Evolutionary conservation across 2,797 vertebrate species (phyloP).

Genomic region (Hydrophis major): DNA sequence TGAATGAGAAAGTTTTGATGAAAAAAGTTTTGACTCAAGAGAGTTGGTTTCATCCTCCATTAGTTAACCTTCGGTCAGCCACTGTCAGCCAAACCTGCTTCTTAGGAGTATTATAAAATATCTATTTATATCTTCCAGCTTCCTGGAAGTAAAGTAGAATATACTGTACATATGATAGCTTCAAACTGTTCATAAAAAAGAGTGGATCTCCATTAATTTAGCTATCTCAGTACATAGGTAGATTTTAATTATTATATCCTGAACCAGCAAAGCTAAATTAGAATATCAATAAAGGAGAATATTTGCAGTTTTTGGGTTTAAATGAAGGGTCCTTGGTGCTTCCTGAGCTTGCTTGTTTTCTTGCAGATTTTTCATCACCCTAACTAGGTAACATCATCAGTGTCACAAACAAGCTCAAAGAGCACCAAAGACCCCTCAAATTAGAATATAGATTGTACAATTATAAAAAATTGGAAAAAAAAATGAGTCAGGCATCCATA

Average conservation of each 20-base stretch:
- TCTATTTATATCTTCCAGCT: not conserved
- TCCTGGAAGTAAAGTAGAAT: not conserved
- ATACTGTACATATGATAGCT: not conserved
- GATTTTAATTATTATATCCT: not conserved
- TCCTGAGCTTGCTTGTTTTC: not conserved
- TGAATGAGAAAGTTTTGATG: not conserved
- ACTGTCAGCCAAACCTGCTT: not conserved
- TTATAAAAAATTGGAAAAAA: not conserved
- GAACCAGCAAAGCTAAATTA: not conserved
- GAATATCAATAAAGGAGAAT: not conserved
- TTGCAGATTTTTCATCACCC: not conserved
- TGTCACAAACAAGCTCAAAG: not conserved
- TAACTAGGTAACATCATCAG: not conserved
- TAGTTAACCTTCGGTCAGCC: not conserved
- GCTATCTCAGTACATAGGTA: not conserved
- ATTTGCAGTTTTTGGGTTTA: not conserved
- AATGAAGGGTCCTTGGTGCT: not conserved
- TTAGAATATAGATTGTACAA: not conserved
- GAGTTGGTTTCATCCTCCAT: not conserved
- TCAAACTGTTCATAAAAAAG: not conserved
- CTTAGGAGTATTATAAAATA: not conserved
- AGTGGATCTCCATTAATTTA: not conserved
- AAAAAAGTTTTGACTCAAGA: not conserved
- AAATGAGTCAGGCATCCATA: too few relatives aligned
- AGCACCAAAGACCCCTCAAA: not conserved